Evolutionary conservation across 2,888 invertebrate species (phyloP).

Genomic region (Orthosia gothica): DNA sequence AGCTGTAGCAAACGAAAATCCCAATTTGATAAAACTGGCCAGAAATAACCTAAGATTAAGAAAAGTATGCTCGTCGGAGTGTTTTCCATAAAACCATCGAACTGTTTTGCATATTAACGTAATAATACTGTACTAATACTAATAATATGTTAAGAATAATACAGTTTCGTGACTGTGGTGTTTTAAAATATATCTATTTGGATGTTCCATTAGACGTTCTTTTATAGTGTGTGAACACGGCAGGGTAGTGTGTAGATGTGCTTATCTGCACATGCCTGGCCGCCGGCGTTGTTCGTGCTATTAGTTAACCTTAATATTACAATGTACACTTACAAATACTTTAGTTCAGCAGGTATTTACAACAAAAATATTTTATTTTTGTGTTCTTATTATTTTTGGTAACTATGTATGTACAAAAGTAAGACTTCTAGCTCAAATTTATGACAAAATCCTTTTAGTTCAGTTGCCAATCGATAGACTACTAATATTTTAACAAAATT

Average conservation of each 20-base stretch:
- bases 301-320: constrained; percentile 28
- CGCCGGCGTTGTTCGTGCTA: constrained; percentile 20
- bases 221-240: constrained; percentile 56
- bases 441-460: constrained; percentile 26
- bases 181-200: constrained; percentile 47
- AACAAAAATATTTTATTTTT: constrained; percentile 22
- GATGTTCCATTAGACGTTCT: constrained; percentile 38
- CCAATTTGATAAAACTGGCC: constrained; percentile 32
- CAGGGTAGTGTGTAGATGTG: constrained; percentile 32
- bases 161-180: constrained; percentile 39
- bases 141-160: constrained; percentile 36
- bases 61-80: constrained; percentile 49
- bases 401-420: constrained; percentile 42
- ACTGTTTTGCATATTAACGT: constrained; percentile 25
- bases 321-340: constrained; percentile 21
- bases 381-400: constrained; percentile 28
- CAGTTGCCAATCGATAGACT: constrained; percentile 6
- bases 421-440: constrained; percentile 5
- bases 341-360: constrained; percentile 35
- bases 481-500: neutral
- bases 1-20: neutral
- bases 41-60: constrained; percentile 3
- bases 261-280: constrained; percentile 28
- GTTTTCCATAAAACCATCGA: constrained; percentile 24
- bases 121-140: constrained; percentile 37